Conservation (phyloP, 2,888 invertebrate genomes). For the Pecten maximus region DNA sequence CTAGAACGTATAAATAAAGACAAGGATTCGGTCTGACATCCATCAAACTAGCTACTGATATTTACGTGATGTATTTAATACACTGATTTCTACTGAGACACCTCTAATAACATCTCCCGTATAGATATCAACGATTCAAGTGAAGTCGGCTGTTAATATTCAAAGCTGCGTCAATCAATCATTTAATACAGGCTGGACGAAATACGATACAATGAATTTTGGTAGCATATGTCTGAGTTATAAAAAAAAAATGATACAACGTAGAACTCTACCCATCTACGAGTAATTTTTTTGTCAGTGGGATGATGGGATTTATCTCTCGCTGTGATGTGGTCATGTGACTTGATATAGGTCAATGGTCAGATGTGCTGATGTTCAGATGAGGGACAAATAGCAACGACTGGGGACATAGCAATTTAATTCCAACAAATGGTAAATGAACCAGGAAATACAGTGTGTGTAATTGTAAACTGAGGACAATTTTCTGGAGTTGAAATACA, state of each 20-base stretch:
- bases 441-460: background rate
- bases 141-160: constrained; percentile 27
- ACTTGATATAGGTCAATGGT: constrained; percentile 20
- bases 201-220: background rate
- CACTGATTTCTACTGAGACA: constrained; percentile 27
- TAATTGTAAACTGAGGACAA: constrained; percentile 17
- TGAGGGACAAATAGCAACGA: background rate
- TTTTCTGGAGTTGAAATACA: constrained; percentile 18
- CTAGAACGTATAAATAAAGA: constrained; percentile 10
- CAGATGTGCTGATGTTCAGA: background rate
- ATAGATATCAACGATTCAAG: constrained; percentile 10
- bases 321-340: constrained; percentile 13
- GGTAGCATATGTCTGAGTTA: background rate
- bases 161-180: constrained; percentile 13
- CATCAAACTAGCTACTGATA: background rate
- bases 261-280: background rate
- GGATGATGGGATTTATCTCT: background rate
- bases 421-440: constrained; percentile 27
- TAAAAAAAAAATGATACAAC: background rate
- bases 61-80: constrained; percentile 3
- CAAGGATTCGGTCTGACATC: background rate
- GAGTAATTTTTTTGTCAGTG: background rate
- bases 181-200: background rate
- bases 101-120: background rate
- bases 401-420: constrained; percentile 20